phyloP scores from a whole-genome alignment of 2,113 vertebrate species.

The Ochotona curzoniae region DNA sequence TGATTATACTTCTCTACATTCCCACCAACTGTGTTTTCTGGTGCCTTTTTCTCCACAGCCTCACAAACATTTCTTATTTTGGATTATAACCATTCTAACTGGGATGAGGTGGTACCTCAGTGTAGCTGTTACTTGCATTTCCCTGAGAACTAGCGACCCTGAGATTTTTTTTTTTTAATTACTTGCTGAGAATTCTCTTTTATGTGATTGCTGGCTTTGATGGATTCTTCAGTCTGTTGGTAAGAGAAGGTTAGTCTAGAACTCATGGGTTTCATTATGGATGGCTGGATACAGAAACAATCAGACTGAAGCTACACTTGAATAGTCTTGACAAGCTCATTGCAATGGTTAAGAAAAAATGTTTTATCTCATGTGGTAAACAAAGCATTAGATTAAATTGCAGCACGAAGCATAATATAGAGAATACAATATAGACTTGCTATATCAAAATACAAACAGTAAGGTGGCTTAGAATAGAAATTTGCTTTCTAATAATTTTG shows the following conservation, averaged over 20 bases:
- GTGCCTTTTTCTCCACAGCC: too few species aligned
- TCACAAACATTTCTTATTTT: too few species aligned
- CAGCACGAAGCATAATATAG: neutral
- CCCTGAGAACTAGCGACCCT: too few species aligned
- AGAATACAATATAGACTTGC: neutral
- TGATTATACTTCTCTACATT: too few species aligned
- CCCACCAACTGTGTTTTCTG: too few species aligned
- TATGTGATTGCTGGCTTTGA: neutral
- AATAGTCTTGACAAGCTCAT: neutral
- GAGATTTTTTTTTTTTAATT: too few species aligned
- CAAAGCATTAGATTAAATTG: neutral
- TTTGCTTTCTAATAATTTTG: neutral
- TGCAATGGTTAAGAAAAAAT: neutral
- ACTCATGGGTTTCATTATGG: neutral
- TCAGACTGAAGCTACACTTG: neutral
- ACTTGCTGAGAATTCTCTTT: neutral
- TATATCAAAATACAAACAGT: neutral
- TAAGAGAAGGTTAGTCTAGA: neutral
- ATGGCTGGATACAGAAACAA: neutral
- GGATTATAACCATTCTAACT: too few species aligned
- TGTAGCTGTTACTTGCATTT: too few species aligned
- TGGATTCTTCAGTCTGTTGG: neutral
- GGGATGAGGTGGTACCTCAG: too few species aligned
- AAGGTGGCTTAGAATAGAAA: neutral
- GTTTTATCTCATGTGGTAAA: neutral